These are phyloP conservation scores for Semotilus atromaculatus DNA, from an alignment of 2,797 vertebrate genomes.

Conservation along the genomic window DNA sequence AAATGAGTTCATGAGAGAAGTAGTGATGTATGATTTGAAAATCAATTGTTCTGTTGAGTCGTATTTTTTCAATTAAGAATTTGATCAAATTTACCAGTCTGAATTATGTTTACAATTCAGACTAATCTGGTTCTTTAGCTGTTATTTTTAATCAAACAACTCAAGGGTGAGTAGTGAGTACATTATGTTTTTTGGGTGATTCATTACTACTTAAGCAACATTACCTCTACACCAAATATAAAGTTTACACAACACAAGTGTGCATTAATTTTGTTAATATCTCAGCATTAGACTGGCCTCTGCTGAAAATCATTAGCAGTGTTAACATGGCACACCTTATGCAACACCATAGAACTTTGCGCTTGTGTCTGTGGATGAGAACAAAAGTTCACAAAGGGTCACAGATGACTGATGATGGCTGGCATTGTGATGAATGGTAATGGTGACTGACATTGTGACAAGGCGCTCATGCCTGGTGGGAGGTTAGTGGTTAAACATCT, in stretches of 20 bases:
- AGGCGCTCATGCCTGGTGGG: constrained; percentile 20
- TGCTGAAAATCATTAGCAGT: not conserved
- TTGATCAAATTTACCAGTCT: not conserved
- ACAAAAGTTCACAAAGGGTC: constrained; percentile 20
- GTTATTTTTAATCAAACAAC: not conserved
- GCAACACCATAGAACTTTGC: not conserved
- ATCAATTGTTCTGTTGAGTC: not conserved
- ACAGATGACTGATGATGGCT: constrained; percentile 20
- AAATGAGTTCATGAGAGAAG: not conserved
- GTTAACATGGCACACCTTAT: not conserved
- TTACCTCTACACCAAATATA: not conserved
- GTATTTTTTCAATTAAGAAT: not conserved
- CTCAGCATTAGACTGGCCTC: not conserved
- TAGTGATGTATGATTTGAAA: not conserved
- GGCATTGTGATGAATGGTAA: constrained; percentile 33
- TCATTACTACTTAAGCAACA: not conserved
- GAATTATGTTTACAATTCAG: too few relatives aligned
- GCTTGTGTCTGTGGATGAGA: not conserved
- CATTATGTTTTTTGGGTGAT: not conserved
- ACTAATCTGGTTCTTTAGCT: not conserved
- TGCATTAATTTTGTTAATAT: not conserved
- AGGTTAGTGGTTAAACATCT: constrained; percentile 19
- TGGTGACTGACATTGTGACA: constrained; percentile 33
- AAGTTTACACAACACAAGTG: not conserved
- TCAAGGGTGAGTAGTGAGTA: constrained; percentile 1